Evolutionary conservation across 2,797 vertebrate species (phyloP).

Genomic region (Lepus oiostolus): DNA sequence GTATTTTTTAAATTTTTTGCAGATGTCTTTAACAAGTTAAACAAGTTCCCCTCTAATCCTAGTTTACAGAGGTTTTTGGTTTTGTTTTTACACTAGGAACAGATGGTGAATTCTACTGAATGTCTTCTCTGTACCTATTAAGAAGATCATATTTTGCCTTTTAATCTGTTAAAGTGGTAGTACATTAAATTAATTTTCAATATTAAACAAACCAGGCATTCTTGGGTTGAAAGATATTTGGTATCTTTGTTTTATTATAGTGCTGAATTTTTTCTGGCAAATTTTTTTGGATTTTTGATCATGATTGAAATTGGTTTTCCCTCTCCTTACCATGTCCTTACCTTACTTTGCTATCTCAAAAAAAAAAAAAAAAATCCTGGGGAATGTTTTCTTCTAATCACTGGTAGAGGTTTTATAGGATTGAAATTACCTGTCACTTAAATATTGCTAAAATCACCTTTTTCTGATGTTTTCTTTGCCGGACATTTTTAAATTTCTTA

Average conservation of each 20-base stretch:
- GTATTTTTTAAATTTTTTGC: background rate
- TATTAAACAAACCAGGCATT: background rate
- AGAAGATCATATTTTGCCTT: constrained; percentile 11
- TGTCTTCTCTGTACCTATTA: constrained; percentile 22
- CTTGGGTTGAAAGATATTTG: background rate
- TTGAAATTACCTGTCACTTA: background rate
- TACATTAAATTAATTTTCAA: constrained; percentile 7
- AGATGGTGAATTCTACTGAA: constrained; percentile 41
- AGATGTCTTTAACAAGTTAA: background rate
- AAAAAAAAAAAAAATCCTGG: background rate
- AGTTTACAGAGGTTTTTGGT: background rate
- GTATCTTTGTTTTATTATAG: background rate
- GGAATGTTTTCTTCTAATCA: background rate
- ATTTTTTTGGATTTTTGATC: background rate
- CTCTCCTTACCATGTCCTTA: background rate
- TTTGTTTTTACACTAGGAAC: constrained; percentile 44
- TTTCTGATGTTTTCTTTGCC: background rate
- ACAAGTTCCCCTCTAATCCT: constrained; percentile 6
- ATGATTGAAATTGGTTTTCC: background rate
- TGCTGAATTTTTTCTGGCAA: background rate
- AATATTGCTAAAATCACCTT: constrained; percentile 23
- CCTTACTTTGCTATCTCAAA: background rate
- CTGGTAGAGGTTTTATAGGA: background rate
- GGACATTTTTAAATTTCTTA: constrained; percentile 1
- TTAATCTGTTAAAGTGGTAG: background rate